These are phyloP conservation scores for Rousettus madagascariensis DNA, from an alignment of 2,797 vertebrate genomes.

Conservation along the genomic window DNA sequence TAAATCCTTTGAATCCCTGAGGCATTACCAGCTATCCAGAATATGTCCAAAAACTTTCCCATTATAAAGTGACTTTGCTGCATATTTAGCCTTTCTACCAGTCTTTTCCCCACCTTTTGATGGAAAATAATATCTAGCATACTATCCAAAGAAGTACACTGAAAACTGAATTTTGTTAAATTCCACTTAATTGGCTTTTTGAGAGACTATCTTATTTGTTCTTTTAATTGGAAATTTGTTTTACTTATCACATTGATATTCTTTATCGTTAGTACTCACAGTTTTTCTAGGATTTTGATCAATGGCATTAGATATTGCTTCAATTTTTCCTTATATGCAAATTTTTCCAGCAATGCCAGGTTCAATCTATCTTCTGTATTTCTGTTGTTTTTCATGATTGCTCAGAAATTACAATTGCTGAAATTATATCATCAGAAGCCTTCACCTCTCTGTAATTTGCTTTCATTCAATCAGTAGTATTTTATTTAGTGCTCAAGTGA, in stretches of 20 bases:
- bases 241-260: not conserved
- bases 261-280: not conserved
- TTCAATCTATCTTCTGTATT: not conserved
- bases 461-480: not conserved
- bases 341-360: not conserved
- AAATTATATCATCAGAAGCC: constrained; percentile 13
- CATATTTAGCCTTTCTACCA: not conserved
- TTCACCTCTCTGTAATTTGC: not conserved
- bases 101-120: not conserved
- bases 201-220: not conserved
- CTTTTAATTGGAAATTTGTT: not conserved
- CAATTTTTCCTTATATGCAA: not conserved
- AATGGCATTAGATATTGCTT: not conserved
- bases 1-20: constrained; percentile 19
- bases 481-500: not conserved
- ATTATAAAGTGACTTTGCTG: constrained; percentile 5
- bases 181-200: not conserved
- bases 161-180: constrained; percentile 45
- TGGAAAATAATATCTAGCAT: not conserved
- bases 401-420: not conserved
- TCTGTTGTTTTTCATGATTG: not conserved
- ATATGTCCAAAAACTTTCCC: not conserved
- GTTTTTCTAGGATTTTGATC: constrained; percentile 44
- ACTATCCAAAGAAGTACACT: constrained; percentile 5
- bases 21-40: not conserved